A percentile compares a stretch with the other conserved stretches of the same genome.
These are phyloP conservation scores for Scarus forsteni DNA, from an alignment of 2,797 vertebrate genomes.

Conservation along the genomic window DNA sequence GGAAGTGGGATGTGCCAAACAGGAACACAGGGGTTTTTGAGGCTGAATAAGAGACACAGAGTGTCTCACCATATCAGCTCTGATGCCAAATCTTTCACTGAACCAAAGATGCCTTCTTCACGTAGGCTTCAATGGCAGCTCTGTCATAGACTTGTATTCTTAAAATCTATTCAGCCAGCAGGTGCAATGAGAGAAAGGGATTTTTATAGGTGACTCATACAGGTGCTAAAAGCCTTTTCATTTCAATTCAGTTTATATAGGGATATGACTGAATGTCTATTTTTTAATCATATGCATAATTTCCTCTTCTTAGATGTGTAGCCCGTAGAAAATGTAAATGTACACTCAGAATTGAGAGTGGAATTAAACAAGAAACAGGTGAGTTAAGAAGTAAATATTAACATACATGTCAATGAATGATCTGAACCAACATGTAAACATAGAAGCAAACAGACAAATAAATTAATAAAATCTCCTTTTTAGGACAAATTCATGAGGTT, in stretches of 20 bases:
- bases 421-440: too few species aligned
- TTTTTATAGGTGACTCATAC: slow-evolving; percentile 71
- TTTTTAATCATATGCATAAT: background rate
- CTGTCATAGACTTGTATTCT: slow-evolving; percentile 71
- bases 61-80: slow-evolving; percentile 69
- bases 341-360: too few species aligned
- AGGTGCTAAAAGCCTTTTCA: slow-evolving; percentile 47
- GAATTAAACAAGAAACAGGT: too few species aligned
- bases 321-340: too few species aligned
- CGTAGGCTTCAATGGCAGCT: slow-evolving; percentile 73
- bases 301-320: background rate
- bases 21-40: slow-evolving; percentile 79
- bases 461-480: too few species aligned
- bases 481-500: too few species aligned
- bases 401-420: too few species aligned
- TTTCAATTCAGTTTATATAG: slow-evolving; percentile 33
- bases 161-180: slow-evolving; percentile 73
- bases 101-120: slow-evolving; percentile 78
- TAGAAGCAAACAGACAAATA: too few species aligned
- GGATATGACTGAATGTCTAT: background rate
- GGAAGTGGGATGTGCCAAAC: slow-evolving; percentile 81
- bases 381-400: too few species aligned
- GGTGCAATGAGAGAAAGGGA: slow-evolving; percentile 71
- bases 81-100: slow-evolving; percentile 72
- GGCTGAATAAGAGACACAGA: slow-evolving; percentile 73